Evolutionary conservation across 1,140 invertebrate genomes (phyloP).

Genomic region (Metaphire vulgaris): DNA sequence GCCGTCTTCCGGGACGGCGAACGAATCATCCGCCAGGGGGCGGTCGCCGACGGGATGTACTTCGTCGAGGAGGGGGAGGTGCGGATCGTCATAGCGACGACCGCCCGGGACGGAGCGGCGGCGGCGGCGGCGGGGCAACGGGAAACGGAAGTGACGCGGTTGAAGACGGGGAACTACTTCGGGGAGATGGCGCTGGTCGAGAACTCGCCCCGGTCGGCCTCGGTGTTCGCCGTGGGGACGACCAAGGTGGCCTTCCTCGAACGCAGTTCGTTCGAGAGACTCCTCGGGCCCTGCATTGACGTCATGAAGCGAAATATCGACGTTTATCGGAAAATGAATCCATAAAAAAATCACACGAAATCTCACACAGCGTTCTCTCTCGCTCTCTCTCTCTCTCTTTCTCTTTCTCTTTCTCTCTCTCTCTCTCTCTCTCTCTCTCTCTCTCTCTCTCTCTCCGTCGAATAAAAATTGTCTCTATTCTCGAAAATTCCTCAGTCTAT

Average conservation of each 20-base stretch:
- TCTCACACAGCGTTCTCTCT: no score
- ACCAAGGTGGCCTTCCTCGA: slow-evolving; percentile 73
- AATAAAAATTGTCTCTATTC: no score
- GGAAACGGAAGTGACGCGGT: slow-evolving; percentile 41
- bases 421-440: no score
- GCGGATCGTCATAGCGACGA: slow-evolving; percentile 39
- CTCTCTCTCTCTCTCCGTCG: no score
- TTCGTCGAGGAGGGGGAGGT: slow-evolving; percentile 87
- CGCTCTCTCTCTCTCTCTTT: no score
- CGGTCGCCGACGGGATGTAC: slow-evolving; percentile 91
- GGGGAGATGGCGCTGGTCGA: slow-evolving; percentile 62
- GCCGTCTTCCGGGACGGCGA: slow-evolving; percentile 68
- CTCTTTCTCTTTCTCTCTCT: no score
- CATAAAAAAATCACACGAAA: no score
- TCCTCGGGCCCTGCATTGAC: slow-evolving; percentile 95
- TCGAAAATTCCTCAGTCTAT: no score
- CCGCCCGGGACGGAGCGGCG: slow-evolving; percentile 30
- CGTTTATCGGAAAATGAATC: no score
- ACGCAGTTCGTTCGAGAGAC: slow-evolving; percentile 92
- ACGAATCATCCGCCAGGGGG: slow-evolving; percentile 76
- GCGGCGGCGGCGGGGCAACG: no score
- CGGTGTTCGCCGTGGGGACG: slow-evolving; percentile 65
- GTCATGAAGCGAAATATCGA: slow-evolving; percentile 97
- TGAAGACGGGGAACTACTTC: slow-evolving; percentile 47
- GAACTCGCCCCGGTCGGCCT: slow-evolving; percentile 87